phyloP scores from a whole-genome alignment of 1,140 invertebrate species.

The Drosophila prosaltans region DNA sequence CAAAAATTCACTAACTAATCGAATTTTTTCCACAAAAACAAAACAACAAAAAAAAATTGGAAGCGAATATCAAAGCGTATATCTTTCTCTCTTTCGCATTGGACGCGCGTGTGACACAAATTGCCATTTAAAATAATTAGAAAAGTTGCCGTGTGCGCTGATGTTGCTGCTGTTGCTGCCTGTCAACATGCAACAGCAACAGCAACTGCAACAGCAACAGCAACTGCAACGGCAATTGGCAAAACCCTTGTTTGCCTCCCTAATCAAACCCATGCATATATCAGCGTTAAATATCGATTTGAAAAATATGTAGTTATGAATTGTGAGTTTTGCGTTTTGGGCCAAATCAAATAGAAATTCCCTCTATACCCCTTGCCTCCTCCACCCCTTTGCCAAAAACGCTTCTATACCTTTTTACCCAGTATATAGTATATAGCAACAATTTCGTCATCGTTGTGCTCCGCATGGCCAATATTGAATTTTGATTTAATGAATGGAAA shows the following conservation, averaged over 20 bases:
- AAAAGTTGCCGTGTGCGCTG: slow-evolving; percentile 62
- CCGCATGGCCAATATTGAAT: slow-evolving; percentile 77
- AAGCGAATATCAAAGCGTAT: slow-evolving; percentile 14
- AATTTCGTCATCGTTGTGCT: slow-evolving; percentile 53
- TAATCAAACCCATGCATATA: background rate
- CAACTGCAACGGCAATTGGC: slow-evolving; percentile 35
- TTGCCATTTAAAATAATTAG: slow-evolving; percentile 80
- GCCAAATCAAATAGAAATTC: slow-evolving; percentile 76
- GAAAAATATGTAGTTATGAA: slow-evolving; percentile 77
- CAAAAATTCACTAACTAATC: slow-evolving; percentile 52
- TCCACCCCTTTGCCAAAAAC: background rate
- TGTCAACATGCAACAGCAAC: slow-evolving; percentile 55
- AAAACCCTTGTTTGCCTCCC: background rate
- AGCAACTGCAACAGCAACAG: slow-evolving; percentile 34
- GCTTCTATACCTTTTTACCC: background rate
- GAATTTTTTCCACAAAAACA: slow-evolving; percentile 51
- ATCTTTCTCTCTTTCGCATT: slow-evolving; percentile 47
- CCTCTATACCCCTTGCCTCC: background rate
- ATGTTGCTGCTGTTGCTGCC: slow-evolving; percentile 39
- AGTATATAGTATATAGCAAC: background rate
- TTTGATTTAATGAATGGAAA: slow-evolving; percentile 81
- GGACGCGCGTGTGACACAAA: slow-evolving; percentile 63
- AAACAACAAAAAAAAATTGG: slow-evolving; percentile 20
- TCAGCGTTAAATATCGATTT: slow-evolving; percentile 77
- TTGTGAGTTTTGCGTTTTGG: slow-evolving; percentile 47